phyloP scores from a whole-genome alignment of 2,113 vertebrate species.

The Sterna hirundo region DNA sequence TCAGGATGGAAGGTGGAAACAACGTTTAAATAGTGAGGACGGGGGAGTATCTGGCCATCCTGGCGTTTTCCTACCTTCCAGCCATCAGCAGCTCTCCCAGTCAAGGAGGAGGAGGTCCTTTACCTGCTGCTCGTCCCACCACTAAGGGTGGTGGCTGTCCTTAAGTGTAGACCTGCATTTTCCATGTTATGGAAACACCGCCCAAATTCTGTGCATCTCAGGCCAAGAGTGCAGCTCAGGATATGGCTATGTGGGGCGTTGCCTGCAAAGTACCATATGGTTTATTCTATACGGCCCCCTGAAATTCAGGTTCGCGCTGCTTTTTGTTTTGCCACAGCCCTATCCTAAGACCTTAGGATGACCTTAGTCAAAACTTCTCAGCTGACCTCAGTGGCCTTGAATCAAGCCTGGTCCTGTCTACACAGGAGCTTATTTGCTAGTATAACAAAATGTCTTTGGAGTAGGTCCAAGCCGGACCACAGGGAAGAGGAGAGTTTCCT shows the following conservation, averaged over 20 bases:
- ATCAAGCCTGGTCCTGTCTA: neutral
- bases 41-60: neutral
- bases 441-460: neutral
- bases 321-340: neutral
- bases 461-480: neutral
- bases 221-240: neutral
- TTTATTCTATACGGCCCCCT: fast-evolving
- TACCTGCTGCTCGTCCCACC: neutral
- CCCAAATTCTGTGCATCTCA: neutral
- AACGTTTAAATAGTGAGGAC: fast-evolving
- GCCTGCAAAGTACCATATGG: fast-evolving
- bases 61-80: neutral
- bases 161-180: neutral
- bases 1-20: neutral
- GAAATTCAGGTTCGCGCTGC: neutral
- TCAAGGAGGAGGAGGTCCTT: neutral
- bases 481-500: neutral
- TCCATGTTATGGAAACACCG: neutral
- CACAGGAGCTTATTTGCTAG: neutral
- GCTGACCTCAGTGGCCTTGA: neutral
- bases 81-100: neutral
- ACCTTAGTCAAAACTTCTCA: neutral
- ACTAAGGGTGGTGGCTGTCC: neutral
- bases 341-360: neutral
- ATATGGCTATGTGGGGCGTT: fast-evolving